These are phyloP conservation scores for Chrysolophus pictus DNA, from an alignment of 2,797 vertebrate genomes.

Conservation along the genomic window DNA sequence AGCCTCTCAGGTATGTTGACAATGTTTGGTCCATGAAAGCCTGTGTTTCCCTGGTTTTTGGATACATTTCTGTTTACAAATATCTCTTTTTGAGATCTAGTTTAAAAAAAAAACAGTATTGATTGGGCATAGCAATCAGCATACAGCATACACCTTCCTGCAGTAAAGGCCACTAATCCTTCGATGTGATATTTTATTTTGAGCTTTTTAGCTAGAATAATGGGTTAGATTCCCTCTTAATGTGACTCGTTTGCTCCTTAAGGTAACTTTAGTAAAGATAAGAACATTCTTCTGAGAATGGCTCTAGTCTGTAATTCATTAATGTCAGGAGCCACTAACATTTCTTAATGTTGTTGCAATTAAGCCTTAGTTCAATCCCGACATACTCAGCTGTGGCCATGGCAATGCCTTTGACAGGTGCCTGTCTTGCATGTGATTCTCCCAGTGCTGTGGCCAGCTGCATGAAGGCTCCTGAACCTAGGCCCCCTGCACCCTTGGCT, in stretches of 20 bases:
- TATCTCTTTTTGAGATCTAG: not conserved
- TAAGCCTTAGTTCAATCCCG: not conserved
- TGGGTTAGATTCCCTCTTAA: not conserved
- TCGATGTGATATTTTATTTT: not conserved
- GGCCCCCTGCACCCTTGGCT: not conserved
- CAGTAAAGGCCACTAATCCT: not conserved
- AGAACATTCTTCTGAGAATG: not conserved
- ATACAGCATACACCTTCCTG: not conserved
- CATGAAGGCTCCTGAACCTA: not conserved
- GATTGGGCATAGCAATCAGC: fast-evolving
- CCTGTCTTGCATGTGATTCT: not conserved
- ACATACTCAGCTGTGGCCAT: not conserved
- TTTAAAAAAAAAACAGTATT: not conserved
- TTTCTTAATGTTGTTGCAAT: not conserved
- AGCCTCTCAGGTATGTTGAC: not conserved
- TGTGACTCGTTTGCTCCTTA: not conserved
- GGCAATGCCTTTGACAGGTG: not conserved
- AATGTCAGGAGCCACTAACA: not conserved
- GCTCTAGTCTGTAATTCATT: not conserved
- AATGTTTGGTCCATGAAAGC: not conserved
- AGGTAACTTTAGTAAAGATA: not conserved
- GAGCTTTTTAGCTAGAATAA: not conserved
- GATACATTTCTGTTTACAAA: not conserved
- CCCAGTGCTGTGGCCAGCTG: not conserved
- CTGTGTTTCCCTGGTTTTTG: not conserved